A percentile compares a stretch with the other conserved stretches of the same genome.
phyloP scores from a whole-genome alignment of 2,797 vertebrate genomes.

The Heteromormyrus szaboi region DNA sequence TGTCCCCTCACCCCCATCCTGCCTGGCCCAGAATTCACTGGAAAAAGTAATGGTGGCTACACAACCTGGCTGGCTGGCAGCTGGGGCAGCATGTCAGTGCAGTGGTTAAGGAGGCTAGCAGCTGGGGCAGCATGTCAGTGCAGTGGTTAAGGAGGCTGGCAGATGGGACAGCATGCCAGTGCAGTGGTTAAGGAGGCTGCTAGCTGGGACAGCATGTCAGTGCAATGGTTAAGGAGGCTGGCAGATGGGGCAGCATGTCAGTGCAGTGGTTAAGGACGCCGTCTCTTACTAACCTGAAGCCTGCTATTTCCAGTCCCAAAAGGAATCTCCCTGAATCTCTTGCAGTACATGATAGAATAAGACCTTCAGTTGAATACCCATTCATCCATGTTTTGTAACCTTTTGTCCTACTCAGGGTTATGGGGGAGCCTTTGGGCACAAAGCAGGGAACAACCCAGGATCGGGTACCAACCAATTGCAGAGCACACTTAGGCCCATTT shows the following conservation, averaged over 20 bases:
- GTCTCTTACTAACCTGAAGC: neutral
- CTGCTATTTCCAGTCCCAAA: neutral
- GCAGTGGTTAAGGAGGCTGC: neutral
- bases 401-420: neutral
- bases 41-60: neutral
- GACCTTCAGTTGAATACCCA: neutral
- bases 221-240: neutral
- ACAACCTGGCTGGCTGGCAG: neutral
- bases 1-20: too few relatives aligned
- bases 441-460: neutral
- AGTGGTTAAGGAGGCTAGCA: neutral
- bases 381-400: neutral
- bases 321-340: neutral
- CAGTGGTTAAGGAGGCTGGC: neutral
- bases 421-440: neutral
- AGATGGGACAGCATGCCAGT: neutral
- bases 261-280: neutral
- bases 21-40: neutral
- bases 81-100: neutral
- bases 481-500: neutral
- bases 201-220: neutral
- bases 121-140: neutral
- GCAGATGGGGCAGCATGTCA: neutral
- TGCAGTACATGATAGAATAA: neutral
- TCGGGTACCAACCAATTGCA: neutral